Conservation (phyloP, 2,797 vertebrate species). For the Masticophis lateralis region DNA sequence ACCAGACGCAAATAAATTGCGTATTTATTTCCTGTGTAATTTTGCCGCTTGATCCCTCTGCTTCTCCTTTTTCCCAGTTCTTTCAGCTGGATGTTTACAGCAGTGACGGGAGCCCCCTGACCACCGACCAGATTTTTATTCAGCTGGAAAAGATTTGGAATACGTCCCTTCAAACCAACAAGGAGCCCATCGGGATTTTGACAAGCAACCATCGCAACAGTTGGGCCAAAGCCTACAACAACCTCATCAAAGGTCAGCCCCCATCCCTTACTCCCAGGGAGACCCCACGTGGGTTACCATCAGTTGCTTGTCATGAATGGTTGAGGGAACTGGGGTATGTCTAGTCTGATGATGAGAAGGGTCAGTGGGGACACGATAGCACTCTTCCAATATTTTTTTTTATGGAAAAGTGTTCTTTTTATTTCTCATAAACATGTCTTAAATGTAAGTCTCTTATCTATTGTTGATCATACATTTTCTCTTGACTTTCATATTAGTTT, state of each 20-base stretch:
- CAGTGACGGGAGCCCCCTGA: slow-evolving; percentile 87
- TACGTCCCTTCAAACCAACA: slow-evolving; percentile 93
- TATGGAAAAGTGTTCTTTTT: no score
- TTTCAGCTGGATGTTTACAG: slow-evolving; percentile 94
- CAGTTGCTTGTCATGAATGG: background rate
- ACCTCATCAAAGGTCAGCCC: slow-evolving; percentile 86
- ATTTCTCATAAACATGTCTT: no score
- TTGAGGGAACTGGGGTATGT: background rate
- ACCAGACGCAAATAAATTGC: no score
- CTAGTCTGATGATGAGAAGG: background rate
- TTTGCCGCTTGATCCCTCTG: background rate
- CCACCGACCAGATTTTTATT: slow-evolving; percentile 87
- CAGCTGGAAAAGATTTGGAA: slow-evolving; percentile 99
- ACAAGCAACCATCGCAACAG: slow-evolving; percentile 97
- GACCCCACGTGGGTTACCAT: background rate
- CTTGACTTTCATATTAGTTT: no score
- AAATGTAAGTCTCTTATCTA: no score
- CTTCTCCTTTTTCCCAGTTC: slow-evolving; percentile 73
- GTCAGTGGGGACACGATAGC: background rate
- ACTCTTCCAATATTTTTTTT: background rate
- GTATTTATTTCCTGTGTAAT: no score
- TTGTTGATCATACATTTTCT: no score
- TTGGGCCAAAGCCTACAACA: slow-evolving; percentile 96
- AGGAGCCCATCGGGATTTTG: slow-evolving; percentile 94
- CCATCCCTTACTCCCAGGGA: background rate